Evolutionary conservation across 2,888 invertebrate species (phyloP), one percentile per base, ranked within the genome.

Genomic region (Andrena bicolor): DNA sequence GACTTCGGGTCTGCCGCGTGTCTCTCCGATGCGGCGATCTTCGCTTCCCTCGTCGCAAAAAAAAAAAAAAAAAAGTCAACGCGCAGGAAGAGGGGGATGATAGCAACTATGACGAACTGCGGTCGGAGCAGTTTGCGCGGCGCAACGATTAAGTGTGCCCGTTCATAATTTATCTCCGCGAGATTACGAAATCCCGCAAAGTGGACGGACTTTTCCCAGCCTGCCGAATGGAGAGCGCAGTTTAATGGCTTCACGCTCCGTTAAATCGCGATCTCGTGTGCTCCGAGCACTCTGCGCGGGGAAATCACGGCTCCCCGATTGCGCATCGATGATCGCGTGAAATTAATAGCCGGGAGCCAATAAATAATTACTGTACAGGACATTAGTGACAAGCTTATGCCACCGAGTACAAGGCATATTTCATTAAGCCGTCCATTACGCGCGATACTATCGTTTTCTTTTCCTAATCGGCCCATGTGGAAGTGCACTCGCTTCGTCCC

Each of bases 1-100:
- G 64, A 64, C 48, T 28, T 26, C 61, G 35, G 23, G 16, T 16
- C 48, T 7, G 51, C 32, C 20, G 16, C 69, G 69, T 3, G 69
- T 58, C 69, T 41, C 35, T 6, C 6, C 32, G 16, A 6, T 32
- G 20, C 41, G 41, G 41, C 41, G 41, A 5, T 41, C 41, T 41
- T 5, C 41, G 16, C 5, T 41, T 41, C 4, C 16, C 16, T 41
- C 16, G 16, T 41, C 16, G 41, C 41, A 16, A 16, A 13, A 41
- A 41, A 41, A 13, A 0, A 16, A 13, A 16, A 16, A 13, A 41
- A 41, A 41, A 13, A 0, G 41, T 41, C 0, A 4, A 1, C 41
- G 16, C 1, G 41, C 41, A 1, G 4, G 16, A 5, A 16, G 41
- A 16, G 41, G 16, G 41, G 41, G 41, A 0, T 41, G 41, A 16